A percentile compares a stretch with the other conserved stretches of the same genome.
phyloP scores from a whole-genome alignment of 92 coral and sea anemone genomes.

The Pocillopora meandrina region DNA sequence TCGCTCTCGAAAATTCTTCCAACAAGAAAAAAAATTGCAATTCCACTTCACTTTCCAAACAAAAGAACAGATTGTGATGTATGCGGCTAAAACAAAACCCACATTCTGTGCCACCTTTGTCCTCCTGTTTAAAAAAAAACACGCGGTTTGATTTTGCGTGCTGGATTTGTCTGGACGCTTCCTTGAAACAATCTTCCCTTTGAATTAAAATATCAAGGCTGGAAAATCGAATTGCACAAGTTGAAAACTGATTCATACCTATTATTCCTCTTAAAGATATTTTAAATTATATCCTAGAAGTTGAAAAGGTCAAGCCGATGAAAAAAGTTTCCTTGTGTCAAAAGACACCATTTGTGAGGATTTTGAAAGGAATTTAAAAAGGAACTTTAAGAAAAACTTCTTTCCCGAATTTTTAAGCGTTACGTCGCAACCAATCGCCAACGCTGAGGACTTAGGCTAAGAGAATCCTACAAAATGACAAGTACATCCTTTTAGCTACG shows the following conservation, averaged over 20 bases:
- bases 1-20: not conserved
- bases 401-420: not conserved
- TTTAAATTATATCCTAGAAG: not conserved
- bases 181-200: not conserved
- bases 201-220: not conserved
- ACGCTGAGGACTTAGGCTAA: not conserved
- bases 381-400: not conserved
- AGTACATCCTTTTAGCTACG: not conserved
- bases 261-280: not conserved
- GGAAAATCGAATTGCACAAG: not conserved
- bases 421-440: not conserved
- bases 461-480: not conserved
- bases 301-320: not conserved
- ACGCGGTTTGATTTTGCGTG: not conserved
- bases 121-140: not conserved
- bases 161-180: conserved; percentile 13
- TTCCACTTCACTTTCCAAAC: not conserved
- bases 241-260: not conserved
- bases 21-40: not conserved
- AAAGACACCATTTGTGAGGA: too few species aligned
- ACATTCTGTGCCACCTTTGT: not conserved
- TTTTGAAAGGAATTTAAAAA: not conserved
- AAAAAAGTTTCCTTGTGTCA: too few species aligned
- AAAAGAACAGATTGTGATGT: not conserved
- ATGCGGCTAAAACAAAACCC: not conserved